A percentile compares a stretch with the other conserved stretches of the same genome.
These are phyloP conservation scores for Plagodis dolabraria DNA, from an alignment of 2,888 invertebrate species.

Conservation along the genomic window DNA sequence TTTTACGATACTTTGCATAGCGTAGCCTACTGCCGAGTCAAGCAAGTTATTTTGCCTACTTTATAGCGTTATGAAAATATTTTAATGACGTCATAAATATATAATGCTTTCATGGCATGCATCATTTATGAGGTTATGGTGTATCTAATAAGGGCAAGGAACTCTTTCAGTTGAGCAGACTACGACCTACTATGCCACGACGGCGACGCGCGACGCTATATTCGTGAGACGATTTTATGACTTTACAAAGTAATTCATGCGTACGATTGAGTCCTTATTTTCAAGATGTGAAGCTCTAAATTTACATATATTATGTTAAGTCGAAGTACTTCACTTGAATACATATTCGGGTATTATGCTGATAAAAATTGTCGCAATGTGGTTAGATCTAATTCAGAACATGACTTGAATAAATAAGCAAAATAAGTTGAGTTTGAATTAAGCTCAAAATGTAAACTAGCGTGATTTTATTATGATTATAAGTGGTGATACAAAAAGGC, in stretches of 20 bases:
- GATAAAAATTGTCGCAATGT: constrained; percentile 71
- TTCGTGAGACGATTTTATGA: constrained; percentile 65
- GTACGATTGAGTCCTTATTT: constrained; percentile 40
- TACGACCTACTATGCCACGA: constrained; percentile 56
- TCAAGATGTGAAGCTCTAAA: constrained; percentile 40
- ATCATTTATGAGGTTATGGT: constrained; percentile 51
- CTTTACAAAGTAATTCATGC: constrained; percentile 40
- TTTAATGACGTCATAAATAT: constrained; percentile 43
- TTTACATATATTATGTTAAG: constrained; percentile 26
- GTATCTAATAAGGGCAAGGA: constrained; percentile 47
- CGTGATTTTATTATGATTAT: too few relatives aligned
- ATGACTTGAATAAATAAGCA: constrained; percentile 47
- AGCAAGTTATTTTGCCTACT: constrained; percentile 34
- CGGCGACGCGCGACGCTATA: constrained; percentile 57
- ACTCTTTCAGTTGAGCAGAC: constrained; percentile 51
- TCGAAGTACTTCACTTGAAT: constrained; percentile 69
- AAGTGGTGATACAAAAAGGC: too few relatives aligned
- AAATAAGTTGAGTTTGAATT: not conserved
- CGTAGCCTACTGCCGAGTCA: constrained; percentile 21
- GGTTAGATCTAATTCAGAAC: constrained; percentile 57
- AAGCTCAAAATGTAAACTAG: too few relatives aligned
- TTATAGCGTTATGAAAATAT: constrained; percentile 40
- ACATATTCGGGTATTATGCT: constrained; percentile 77
- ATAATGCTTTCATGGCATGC: constrained; percentile 47
- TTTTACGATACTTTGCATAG: constrained; percentile 28